Base-by-base conservation (phyloP, 2,888 invertebrate species). In the Lumbricus terrestris region DNA sequence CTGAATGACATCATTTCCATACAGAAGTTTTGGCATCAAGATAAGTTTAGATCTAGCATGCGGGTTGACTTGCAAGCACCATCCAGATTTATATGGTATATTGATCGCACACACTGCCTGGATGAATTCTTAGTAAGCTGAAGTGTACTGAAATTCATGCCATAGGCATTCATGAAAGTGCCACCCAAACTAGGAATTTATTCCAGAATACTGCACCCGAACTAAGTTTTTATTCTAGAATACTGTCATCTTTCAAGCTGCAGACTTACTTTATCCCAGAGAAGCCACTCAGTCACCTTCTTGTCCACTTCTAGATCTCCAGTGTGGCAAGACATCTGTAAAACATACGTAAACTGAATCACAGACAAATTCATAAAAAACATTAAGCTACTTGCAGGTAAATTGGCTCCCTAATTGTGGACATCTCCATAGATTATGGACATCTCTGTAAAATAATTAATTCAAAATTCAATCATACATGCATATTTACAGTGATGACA, bases 261-360 rank as follows among this genome's bases (percentile, higher is more conserved):
- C 37, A 29, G 6, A 54, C 93, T 93, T 95, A 96, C 97, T 96
- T 96, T 96, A 94, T 97, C 97, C 96, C 96, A 97, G 92, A 95
- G 94, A 11, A 97, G 94, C 97, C 97, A 98, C 93, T 96, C 96
- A 33, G 96, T 95, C 29, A 97, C 96, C 94, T 96, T 97, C 29
- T 95, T 94, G 94, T 97, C 96, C 91, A 97, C 95, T 92, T 96
- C 95, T 29, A 90, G 34, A 90, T 92, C 91, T 35, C 47, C 82
- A 38, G 38, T 90, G n/a, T 69, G 5, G 6, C 29, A 29, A 69
- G 69, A 69, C 69, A 69, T 69, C 69, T 69, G 69, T 29, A 69
- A 69, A 69, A 69, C 29, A 69, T n/a, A 69, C 15, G 40, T 15
- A 69, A 69, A n/a, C 23, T 54, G 54, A 54, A 54, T 23, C 29